These are phyloP conservation scores for Zelleria hepariella DNA, from an alignment of 2,888 invertebrate species.

Conservation along the genomic window DNA sequence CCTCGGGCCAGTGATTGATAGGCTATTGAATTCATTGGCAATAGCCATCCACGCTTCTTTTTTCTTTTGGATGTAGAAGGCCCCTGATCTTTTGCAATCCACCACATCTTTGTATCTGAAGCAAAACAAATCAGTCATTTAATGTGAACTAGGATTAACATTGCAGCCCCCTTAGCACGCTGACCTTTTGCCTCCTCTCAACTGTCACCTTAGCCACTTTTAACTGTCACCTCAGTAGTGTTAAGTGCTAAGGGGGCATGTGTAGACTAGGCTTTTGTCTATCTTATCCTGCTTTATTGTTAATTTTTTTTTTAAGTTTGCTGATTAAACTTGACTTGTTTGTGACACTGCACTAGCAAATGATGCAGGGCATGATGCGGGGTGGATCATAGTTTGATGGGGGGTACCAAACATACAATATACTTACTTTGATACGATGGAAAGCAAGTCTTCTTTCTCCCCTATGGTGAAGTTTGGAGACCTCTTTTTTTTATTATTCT, in stretches of 20 bases:
- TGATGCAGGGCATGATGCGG: no score
- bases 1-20: not conserved
- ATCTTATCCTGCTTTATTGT: no score
- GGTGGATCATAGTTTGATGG: not conserved
- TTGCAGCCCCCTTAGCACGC: no score
- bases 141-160: no score
- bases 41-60: not conserved
- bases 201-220: no score
- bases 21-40: not conserved
- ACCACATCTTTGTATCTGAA: slow-evolving; percentile 1
- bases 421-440: not conserved
- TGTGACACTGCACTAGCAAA: no score
- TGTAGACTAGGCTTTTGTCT: no score
- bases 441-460: not conserved
- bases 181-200: no score
- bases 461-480: slow-evolving; percentile 1
- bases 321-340: no score
- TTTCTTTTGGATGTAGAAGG: not conserved
- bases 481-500: not conserved
- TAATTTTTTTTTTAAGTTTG: no score
- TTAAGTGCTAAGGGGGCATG: no score
- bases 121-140: not conserved
- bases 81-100: not conserved
- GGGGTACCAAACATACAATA: not conserved
- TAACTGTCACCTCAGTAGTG: no score